Base-by-base conservation (phyloP, 2,797 vertebrate genomes). In the Oreochromis mossambicus region DNA sequence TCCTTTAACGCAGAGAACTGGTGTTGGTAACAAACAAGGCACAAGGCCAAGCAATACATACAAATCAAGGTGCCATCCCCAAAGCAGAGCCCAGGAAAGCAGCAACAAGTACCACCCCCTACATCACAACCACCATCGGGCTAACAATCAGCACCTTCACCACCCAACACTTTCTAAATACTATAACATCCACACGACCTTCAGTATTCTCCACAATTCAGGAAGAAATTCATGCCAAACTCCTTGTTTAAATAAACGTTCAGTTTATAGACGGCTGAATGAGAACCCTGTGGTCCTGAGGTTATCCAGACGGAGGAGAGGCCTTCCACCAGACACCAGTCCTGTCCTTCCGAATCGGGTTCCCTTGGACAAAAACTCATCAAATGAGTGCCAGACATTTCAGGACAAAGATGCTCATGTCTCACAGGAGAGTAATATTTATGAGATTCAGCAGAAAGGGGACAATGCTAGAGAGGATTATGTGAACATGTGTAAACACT, bases 291-390 rank as follows among this genome's bases (percentile, higher is more conserved):
- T 76, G 43, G 76, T 81, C 29, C 85, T 90, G 55, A 91, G 94
- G 79, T 19, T 89, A 32, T 95, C 94, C 81, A 90, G 93, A 46
- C 91, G 94, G 78, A 91, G 68, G 63, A 84, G 93, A 63, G 97
- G 94, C 52, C 93, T 95, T 56, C 93, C 94, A 8, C 92, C 94
- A 46, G 94, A 95, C 41, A 56, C 84, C 55, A 88, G 82, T 50
- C 75, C 88, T 7, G 13, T 34, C 29, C 56, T 55, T 26, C 55
- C 17, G 2, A 89, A 84, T 56, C 43, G 2, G n/a, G 7, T 26
- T 73, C n/a, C 54, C 75, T 43, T 58, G n/a, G 82, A 86, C 86
- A 82, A 38, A 29, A 86, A 21, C 58, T 46, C 58, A 12, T 77
- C 68, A 29, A 91, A 83, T 54, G 90, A 78, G 50, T 51, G 68